Evolutionary conservation across 1,140 invertebrate genomes (phyloP).

Genomic region (Philotrypesis tridentata): DNA sequence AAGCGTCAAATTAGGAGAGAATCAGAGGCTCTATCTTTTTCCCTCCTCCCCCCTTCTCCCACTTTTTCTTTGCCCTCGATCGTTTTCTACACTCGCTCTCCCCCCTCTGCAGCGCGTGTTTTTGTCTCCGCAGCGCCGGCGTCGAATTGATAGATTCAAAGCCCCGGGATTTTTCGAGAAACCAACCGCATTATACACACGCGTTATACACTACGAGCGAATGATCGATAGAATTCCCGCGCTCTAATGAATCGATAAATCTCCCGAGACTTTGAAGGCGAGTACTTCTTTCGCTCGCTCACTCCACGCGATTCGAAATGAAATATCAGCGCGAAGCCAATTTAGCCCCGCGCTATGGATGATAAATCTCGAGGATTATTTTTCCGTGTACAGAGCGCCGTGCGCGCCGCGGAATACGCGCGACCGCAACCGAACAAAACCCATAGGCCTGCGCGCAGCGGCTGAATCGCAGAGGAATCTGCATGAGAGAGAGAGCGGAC

Average conservation of each 20-base stretch:
- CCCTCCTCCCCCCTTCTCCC: constrained; percentile 33
- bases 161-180: background rate
- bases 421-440: background rate
- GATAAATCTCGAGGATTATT: background rate
- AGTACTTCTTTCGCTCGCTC: background rate
- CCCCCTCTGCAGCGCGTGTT: background rate
- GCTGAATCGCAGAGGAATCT: background rate
- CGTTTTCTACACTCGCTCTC: too few relatives aligned
- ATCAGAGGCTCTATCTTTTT: constrained; percentile 52
- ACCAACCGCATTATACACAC: background rate
- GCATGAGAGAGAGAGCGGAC: background rate
- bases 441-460: background rate
- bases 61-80: too few relatives aligned
- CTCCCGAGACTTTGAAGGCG: background rate
- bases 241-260: background rate
- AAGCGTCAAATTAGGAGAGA: constrained; percentile 71
- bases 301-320: background rate
- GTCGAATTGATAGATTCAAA: background rate
- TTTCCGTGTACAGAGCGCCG: background rate
- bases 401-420: background rate
- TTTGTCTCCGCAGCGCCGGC: background rate
- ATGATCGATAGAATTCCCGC: background rate
- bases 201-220: too few relatives aligned
- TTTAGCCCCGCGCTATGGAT: background rate
- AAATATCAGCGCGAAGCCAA: background rate